Evolutionary conservation across 2,113 vertebrate species (phyloP).

Genomic region (Grus americana): DNA sequence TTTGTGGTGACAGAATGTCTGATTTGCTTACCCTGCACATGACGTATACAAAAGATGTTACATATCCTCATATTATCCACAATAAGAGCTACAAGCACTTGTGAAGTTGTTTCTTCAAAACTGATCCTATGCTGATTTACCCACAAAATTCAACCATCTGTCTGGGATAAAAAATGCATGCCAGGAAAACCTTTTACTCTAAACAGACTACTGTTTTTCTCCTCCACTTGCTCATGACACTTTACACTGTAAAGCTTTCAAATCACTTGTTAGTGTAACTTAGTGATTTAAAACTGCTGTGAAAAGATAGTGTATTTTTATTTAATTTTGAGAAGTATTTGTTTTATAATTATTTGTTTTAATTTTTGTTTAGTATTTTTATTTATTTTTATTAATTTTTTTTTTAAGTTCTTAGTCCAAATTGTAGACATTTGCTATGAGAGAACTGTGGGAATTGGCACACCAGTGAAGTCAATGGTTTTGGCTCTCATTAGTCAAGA

Average conservation of each 20-base stretch:
- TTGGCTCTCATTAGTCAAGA: not conserved
- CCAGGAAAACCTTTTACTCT: not conserved
- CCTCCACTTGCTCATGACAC: not conserved
- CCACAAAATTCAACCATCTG: not conserved
- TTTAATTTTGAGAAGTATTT: not conserved
- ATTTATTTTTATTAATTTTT: not conserved
- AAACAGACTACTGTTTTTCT: not conserved
- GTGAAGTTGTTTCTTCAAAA: not conserved
- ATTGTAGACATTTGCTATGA: not conserved
- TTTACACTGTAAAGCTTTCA: not conserved
- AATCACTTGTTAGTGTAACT: not conserved
- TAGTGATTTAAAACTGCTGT: not conserved
- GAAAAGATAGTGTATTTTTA: not conserved
- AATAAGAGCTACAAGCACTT: not conserved
- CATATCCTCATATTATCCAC: not conserved
- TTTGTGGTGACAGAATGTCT: not conserved
- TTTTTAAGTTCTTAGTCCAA: not conserved
- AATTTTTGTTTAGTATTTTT: not conserved
- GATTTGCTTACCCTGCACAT: not conserved
- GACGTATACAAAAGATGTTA: rapidly evolving
- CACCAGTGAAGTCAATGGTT: not conserved
- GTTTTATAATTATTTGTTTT: not conserved
- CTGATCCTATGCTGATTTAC: not conserved
- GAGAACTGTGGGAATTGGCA: not conserved
- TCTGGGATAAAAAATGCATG: not conserved